Base-by-base conservation (phyloP, 2,113 vertebrate genomes). In the Gambusia affinis region DNA sequence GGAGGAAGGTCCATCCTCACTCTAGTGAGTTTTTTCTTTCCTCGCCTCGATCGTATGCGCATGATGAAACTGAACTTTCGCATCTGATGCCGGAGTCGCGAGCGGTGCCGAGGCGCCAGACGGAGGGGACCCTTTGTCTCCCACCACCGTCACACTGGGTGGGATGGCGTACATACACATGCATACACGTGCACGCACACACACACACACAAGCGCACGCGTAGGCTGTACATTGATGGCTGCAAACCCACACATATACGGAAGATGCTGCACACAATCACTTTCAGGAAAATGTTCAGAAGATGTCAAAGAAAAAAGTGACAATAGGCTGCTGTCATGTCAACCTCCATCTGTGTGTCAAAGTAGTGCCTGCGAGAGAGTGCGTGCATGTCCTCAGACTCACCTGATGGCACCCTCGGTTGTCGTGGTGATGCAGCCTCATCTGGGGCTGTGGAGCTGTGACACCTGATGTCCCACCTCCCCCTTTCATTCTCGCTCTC, bases 81-180 rank as follows among this genome's bases (percentile, higher is more conserved):
- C 85, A 88, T 87, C 85, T 85, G 75, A 83, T 70, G 28, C 78
- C 51, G 61, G 65, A 65, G 44, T 57, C 67, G 78, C 74, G 70
- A 79, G 76, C 47, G 31, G 28, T 63, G 87, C 81, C 76, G 77
- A 80, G 77, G 85, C 69, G 76, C 76, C 90, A 93, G 91, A 92
- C 92, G 88, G 84, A 91, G 89, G 87, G 82, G 88, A 90, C 87
- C 87, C 91, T 93, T 93, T 93, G 92, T 93, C 89, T 91, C 88
- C 83, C 85, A 91, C 85, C 80, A 79, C 75, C 73, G 79, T 70
- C 78, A 80, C 76, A 79, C 78, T 73, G 76, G 81, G 81, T 89
- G 86, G 78, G 85, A 87, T 69, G 64, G 73, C 71, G 68, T 84
- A 75, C 72, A 37, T 83, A 75, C 69, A 75, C 66, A 79, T 76